Base-by-base conservation (phyloP, 2,888 invertebrate species). In the Julus scanicus region DNA sequence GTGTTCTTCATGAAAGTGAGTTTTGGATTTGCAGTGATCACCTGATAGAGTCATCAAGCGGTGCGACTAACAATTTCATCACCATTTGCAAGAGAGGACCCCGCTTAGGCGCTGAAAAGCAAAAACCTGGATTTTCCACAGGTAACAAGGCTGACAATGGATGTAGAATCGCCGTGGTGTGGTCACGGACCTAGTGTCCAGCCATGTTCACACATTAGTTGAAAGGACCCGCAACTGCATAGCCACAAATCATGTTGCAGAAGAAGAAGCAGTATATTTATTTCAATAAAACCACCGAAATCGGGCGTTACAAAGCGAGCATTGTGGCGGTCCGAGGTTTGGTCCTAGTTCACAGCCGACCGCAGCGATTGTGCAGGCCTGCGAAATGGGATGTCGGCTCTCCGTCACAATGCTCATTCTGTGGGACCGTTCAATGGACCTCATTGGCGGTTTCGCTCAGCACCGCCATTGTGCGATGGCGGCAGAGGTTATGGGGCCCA, bases 321-420 rank as follows among this genome's bases (percentile, higher is more conserved):
- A 63, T 63, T 63, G 63, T 63, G 63, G 63, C 63, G 63, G 17
- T 20, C 17, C n/a, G 17, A n/a, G 63, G 63, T 57, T 57, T 8
- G 57, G 15, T 11, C 15, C 15, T 17, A 17, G 57, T 57, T 57
- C 57, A 63, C 63, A 63, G 17, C 6, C n/a, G 63, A 20, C 63
- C 63, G 63, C 63, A n/a, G 6, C 63, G 63, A 63, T 63, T 63
- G 63, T 63, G n/a, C 4, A 17, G 63, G 63, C 63, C 63, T 63
- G 63, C 63, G 63, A 63, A 63, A 63, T 63, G 63, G 63, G 63
- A 63, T n/a, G 63, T 63, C 63, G 63, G 63, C 63, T 63, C 63
- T 63, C n/a, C 20, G 63, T 17, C 63, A 63, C 63, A 63, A 63
- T 63, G 63, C 20, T 17, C 63, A 63, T 63, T 63, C 17, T 63